Evolutionary conservation across 2,113 vertebrate species (phyloP).

Genomic region (Ameiurus melas): DNA sequence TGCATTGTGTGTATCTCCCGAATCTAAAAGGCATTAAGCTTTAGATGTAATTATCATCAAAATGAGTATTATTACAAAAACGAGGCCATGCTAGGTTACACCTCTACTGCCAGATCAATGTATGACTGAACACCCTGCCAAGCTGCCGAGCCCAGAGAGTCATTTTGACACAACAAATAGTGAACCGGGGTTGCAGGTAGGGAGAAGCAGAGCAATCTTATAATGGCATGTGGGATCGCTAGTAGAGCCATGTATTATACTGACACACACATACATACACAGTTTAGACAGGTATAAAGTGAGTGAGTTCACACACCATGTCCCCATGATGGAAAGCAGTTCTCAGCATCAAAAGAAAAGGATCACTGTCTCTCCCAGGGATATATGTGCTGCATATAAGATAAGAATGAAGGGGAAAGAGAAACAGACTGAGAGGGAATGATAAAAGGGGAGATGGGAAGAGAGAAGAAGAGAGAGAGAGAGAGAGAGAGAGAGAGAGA

Average conservation of each 20-base stretch:
- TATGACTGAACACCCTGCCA: background rate
- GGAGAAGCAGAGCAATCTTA: background rate
- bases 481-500: slow-evolving; percentile 8
- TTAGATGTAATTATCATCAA: background rate
- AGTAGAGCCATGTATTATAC: background rate
- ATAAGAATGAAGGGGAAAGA: slow-evolving; percentile 47
- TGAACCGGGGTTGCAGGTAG: background rate
- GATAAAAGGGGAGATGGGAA: slow-evolving; percentile 12
- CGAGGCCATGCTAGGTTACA: background rate
- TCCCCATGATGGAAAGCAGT: slow-evolving; percentile 57
- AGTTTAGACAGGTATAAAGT: slow-evolving; percentile 45
- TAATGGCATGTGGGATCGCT: background rate
- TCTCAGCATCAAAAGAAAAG: slow-evolving; percentile 61
- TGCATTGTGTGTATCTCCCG: background rate
- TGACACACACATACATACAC: slow-evolving; percentile 20
- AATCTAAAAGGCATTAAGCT: background rate
- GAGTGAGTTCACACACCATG: slow-evolving; percentile 58
- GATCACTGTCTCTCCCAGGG: slow-evolving; percentile 37
- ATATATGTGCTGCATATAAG: slow-evolving; percentile 44
- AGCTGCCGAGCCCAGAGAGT: background rate
- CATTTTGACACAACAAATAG: background rate
- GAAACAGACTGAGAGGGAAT: slow-evolving; percentile 17
- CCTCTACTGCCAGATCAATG: background rate
- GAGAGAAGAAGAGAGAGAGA: background rate
- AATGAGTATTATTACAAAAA: background rate